These are phyloP conservation scores for Ooceraea biroi DNA, from an alignment of 1,140 invertebrate genomes.

Conservation along the genomic window DNA sequence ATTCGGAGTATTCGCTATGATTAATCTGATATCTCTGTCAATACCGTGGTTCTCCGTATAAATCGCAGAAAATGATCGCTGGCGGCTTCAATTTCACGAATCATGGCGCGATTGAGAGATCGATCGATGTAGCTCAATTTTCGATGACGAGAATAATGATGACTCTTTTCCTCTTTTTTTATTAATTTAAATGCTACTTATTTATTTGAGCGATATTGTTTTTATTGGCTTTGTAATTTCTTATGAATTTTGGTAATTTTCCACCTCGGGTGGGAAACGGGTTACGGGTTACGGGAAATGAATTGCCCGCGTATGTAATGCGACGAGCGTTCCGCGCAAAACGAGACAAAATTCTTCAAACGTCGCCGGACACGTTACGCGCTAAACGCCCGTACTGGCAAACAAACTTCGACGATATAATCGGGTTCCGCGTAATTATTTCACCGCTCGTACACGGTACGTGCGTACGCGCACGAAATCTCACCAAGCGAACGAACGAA, in stretches of 20 bases:
- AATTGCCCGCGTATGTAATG: not conserved
- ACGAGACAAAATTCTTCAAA: conserved; percentile 31
- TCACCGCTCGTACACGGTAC: conserved; percentile 38
- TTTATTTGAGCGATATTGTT: too few species aligned
- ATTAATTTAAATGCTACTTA: too few species aligned
- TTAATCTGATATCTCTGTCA: conserved; percentile 25
- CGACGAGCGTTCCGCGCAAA: not conserved
- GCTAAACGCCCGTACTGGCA: conserved; percentile 28
- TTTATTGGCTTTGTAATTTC: too few species aligned
- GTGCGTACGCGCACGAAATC: conserved; percentile 30
- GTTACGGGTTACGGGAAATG: not conserved
- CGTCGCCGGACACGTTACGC: not conserved
- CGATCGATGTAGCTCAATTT: not conserved
- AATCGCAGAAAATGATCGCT: not conserved
- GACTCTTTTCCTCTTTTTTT: too few species aligned
- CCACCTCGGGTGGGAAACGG: not conserved
- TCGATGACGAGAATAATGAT: not conserved
- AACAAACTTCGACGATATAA: conserved; percentile 50
- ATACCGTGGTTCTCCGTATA: not conserved
- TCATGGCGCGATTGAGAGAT: not conserved
- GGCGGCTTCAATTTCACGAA: too few species aligned
- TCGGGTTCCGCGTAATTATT: conserved; percentile 53
- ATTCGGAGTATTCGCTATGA: not conserved
- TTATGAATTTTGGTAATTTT: too few species aligned
- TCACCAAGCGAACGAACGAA: not conserved